Evolutionary conservation across 2,113 vertebrate genomes (phyloP).

Genomic region (Anser cygnoides): DNA sequence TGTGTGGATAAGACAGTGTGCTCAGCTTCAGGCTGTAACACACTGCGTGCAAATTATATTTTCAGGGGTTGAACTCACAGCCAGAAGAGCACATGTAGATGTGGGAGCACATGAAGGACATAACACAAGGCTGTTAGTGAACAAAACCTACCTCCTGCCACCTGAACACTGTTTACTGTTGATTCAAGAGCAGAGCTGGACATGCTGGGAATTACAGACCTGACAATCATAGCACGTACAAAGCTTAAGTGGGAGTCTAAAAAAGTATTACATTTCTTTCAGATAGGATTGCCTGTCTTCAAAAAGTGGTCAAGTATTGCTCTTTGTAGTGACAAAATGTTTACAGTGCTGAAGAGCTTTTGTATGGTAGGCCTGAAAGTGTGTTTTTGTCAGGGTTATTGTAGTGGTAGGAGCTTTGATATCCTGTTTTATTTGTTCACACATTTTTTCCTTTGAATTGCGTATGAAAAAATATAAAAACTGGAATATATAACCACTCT

Average conservation of each 20-base stretch:
- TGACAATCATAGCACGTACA: background rate
- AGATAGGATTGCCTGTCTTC: background rate
- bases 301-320: background rate
- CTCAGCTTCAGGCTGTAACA: background rate
- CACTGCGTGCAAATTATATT: background rate
- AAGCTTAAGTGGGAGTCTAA: background rate
- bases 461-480: background rate
- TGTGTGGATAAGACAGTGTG: background rate
- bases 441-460: background rate
- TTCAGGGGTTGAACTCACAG: background rate
- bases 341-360: background rate
- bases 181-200: background rate
- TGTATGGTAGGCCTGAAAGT: background rate
- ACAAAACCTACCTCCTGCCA: background rate
- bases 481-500: background rate
- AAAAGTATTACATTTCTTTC: background rate
- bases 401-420: background rate
- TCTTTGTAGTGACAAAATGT: background rate
- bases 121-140: background rate
- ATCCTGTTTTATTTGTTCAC: background rate
- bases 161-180: background rate
- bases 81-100: rapidly evolving
- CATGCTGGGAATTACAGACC: background rate
- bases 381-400: background rate
- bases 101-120: background rate